phyloP scores from a whole-genome alignment of 1,140 invertebrate species.

The Charaxes varanes region DNA sequence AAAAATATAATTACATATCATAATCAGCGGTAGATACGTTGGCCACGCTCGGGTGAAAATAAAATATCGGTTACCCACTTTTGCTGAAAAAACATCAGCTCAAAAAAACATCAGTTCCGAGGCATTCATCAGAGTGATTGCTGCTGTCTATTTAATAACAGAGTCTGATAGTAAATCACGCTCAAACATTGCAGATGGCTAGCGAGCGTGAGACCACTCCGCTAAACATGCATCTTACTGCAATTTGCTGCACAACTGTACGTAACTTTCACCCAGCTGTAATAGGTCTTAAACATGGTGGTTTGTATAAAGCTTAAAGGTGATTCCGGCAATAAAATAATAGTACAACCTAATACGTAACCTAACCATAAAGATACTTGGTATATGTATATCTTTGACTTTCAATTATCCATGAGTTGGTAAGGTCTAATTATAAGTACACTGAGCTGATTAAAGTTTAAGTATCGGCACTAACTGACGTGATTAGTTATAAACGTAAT shows the following conservation, averaged over 20 bases:
- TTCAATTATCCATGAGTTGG: too few relatives aligned
- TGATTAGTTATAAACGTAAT: too few relatives aligned
- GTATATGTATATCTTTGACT: too few relatives aligned
- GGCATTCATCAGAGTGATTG: conserved; percentile 3
- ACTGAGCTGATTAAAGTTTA: too few relatives aligned
- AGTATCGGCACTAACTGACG: too few relatives aligned
- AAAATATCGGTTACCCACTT: conserved; percentile 5
- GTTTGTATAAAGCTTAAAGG: background rate
- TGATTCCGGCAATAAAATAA: background rate
- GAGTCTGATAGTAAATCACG: conserved; percentile 15
- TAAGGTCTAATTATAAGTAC: too few relatives aligned
- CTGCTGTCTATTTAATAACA: conserved; percentile 10
- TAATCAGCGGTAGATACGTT: background rate
- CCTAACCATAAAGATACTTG: too few relatives aligned
- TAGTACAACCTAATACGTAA: background rate
- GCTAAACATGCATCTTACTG: conserved; percentile 22
- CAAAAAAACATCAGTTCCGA: background rate
- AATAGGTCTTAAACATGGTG: conserved; percentile 6
- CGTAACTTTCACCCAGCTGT: conserved; percentile 26
- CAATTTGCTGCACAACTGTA: conserved; percentile 27
- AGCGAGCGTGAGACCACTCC: conserved; percentile 20
- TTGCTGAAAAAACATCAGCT: background rate
- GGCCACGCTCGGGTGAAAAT: background rate
- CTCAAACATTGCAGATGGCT: conserved; percentile 17
- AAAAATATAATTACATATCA: background rate